Base-by-base conservation (phyloP, 1,140 invertebrate species). In the Drosophila virilis region DNA sequence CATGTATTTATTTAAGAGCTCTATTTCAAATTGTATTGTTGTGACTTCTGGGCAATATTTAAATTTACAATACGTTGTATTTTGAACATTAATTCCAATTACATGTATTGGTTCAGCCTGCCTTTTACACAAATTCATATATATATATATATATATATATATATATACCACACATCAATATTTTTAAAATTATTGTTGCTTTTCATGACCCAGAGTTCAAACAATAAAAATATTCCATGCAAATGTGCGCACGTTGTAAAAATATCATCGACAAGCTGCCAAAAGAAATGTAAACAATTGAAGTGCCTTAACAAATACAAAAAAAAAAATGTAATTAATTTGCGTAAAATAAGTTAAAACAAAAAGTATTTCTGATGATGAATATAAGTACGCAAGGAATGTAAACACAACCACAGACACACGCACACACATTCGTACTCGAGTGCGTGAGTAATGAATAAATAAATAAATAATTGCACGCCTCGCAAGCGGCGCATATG, bases 271-370 rank as follows among this genome's bases (percentile, higher is more conserved):
- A 43, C 32, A 46, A 42, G 48, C 62, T 12, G 61, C 22, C 42
- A 51, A 51, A 82, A 61, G 38, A 50, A 79, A 73, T 42, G 60
- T 68, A 79, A 77, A 71, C 54, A 80, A 17, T n/a, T 48, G 38
- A 70, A 52, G 45, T 57, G 45, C 35, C 54, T 48, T 8, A 43
- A 37, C 48, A 74, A 51, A 51, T 13, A 64, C 33, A 35, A 15
- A 52, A 59, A 35, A 52, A 59, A 35, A 65, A 55, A 58, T 79
- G 83, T 77, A 66, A 86, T 77, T 88, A 83, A 83, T 77, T 28
- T 74, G 62, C 71, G 66, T 48, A 28, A 69, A 75, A 75, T 58
- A 46, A 70, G 70, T 75, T 38, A 74, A 59, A 58, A 65, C 17
- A 46, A 51, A 50, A 42, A 48, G 38, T 46, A 69, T 69, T 75